Conservation (phyloP, 2,888 invertebrate genomes). For the Dicycla oo region DNA sequence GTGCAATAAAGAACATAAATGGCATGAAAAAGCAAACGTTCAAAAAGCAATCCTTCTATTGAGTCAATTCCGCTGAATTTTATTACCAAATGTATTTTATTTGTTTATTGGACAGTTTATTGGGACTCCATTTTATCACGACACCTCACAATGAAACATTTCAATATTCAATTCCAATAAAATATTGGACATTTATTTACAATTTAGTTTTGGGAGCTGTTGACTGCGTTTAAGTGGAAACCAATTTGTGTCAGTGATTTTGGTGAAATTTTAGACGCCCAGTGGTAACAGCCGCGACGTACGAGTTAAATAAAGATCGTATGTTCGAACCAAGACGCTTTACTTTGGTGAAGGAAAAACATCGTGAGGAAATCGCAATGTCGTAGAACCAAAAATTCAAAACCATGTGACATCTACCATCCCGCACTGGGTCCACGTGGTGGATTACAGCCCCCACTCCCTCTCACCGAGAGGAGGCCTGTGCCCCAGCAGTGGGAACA, state of each 20-base stretch:
- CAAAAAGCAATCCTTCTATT: slow-evolving; percentile 40
- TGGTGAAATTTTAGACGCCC: neutral
- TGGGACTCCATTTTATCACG: slow-evolving; percentile 45
- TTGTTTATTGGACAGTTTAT: slow-evolving; percentile 54
- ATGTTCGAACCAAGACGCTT: no score
- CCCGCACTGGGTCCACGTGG: no score
- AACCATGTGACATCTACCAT: no score
- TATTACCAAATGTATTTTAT: slow-evolving; percentile 56
- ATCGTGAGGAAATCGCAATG: no score
- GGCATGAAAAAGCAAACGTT: slow-evolving; percentile 14
- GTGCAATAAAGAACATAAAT: slow-evolving; percentile 5
- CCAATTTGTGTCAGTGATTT: slow-evolving; percentile 10
- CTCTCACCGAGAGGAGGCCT: no score
- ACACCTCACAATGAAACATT: slow-evolving; percentile 55
- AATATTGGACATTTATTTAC: slow-evolving; percentile 32
- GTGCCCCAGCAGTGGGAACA: no score
- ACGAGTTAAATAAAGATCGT: no score
- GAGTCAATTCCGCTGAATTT: slow-evolving; percentile 37
- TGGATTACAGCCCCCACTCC: no score
- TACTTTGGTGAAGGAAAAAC: no score
- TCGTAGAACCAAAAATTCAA: no score
- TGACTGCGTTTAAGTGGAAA: slow-evolving; percentile 14
- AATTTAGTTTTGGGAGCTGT: slow-evolving; percentile 32
- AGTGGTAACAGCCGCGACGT: no score
- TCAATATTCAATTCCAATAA: slow-evolving; percentile 51